A percentile compares a stretch with the other conserved stretches of the same genome.
Evolutionary conservation across 1,140 invertebrate species (phyloP).

Genomic region (Rhyacophila brunnea): DNA sequence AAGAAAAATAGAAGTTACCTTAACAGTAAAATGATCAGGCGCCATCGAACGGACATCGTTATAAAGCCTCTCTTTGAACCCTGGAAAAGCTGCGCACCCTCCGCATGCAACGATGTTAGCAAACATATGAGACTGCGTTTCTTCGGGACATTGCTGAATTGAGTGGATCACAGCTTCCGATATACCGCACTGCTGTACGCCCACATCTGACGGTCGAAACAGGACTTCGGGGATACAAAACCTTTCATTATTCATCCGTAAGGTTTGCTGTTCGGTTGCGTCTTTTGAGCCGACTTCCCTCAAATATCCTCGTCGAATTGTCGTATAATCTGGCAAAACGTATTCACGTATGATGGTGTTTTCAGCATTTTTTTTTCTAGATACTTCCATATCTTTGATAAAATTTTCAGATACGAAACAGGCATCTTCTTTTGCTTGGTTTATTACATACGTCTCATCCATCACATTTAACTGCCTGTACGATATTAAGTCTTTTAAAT

Average conservation of each 20-base stretch:
- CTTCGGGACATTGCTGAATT: conserved; percentile 70
- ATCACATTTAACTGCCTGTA: conserved; percentile 97
- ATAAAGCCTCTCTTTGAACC: conserved; percentile 79
- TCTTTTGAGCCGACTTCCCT: conserved; percentile 56
- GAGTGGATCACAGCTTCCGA: conserved; percentile 82
- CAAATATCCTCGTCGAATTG: conserved; percentile 78
- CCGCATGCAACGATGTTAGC: conserved; percentile 91
- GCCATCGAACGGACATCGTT: conserved; percentile 78
- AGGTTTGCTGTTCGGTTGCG: conserved; percentile 72
- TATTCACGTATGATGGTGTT: conserved; percentile 85
- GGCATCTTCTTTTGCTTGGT: conserved; percentile 97
- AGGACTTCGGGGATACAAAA: conserved; percentile 94
- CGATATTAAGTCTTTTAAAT: conserved; percentile 96
- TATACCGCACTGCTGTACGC: conserved; percentile 92
- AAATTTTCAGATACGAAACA: conserved; percentile 93
- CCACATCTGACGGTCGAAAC: conserved; percentile 93
- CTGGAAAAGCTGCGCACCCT: conserved; percentile 82
- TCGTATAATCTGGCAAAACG: conserved; percentile 93
- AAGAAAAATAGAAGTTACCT: no score
- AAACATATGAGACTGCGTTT: conserved; percentile 78
- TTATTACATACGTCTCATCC: conserved; percentile 99
- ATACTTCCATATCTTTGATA: conserved; percentile 77
- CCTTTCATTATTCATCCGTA: conserved; percentile 87
- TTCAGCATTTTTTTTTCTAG: conserved; percentile 60
- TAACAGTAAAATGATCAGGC: conserved; percentile 73